Base-by-base conservation (phyloP, 1,140 invertebrate species). In the Cyclina sinensis region DNA sequence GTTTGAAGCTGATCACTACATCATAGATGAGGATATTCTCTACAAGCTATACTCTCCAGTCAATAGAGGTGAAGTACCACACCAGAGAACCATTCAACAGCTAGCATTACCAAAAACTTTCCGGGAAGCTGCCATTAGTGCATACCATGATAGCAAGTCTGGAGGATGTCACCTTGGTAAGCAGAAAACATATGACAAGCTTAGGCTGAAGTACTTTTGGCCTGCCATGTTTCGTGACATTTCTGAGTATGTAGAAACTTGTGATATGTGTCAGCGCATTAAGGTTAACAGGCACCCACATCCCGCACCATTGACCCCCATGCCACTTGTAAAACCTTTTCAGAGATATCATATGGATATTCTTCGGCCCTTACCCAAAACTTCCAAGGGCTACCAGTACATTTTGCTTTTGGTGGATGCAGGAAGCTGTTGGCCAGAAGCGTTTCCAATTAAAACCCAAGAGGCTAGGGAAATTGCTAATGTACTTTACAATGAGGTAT, bases 121-220 rank as follows among this genome's bases (percentile, higher is more conserved):
- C n/a, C n/a, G 4, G 76, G 24, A 35, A 79, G 37, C 7, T 48
- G 11, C 37, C 37, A 21, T 24, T 7, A 4, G 5, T n/a, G n/a
- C n/a, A 30, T 84, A 70, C 37, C 81, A 84, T 84, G 81, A 84
- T 54, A 30, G 62, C 51, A 0, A 48, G n/a, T 62, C 81, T 62
- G 59, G 81, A 46, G 59, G 80, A 65, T 62, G 81, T 48, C 81
- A 84, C n/a, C 73, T 73, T 73, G 81, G 81, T 18, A 39, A 70
- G 0, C 24, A 1, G 1, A 46, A 65, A 18, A 84, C 65, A 46
- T 73, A 70, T 24, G 7, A 27, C 24, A 48, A 43, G 18, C 2
- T 84, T 24, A 59, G 46, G 32, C 43, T 30, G 39, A 84, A 84
- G 65, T 84, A 84, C 65, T 84, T 43, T 35, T 84, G 18, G 1